These are phyloP conservation scores for Drymodes brunneopygia DNA, from an alignment of 2,113 vertebrate species.

Conservation along the genomic window DNA sequence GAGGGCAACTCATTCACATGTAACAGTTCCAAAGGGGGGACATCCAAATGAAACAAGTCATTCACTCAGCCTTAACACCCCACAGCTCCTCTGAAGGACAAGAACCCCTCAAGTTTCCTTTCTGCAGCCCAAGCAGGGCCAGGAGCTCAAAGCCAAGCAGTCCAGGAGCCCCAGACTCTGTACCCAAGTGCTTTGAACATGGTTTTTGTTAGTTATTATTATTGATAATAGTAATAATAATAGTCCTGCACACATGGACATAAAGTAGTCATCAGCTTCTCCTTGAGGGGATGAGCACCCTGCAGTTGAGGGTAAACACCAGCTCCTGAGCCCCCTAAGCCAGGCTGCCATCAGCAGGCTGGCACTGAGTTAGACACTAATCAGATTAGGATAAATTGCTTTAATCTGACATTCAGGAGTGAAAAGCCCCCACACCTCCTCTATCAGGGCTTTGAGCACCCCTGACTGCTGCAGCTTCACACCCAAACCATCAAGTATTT, in stretches of 20 bases:
- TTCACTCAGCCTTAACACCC: not conserved
- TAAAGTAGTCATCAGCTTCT: not conserved
- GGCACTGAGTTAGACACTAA: conserved; percentile 63
- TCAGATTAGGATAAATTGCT: conserved; percentile 69
- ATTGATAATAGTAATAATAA: not conserved
- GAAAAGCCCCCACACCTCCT: not conserved
- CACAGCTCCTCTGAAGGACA: not conserved
- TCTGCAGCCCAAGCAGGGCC: not conserved
- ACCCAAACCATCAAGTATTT: not conserved
- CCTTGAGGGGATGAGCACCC: not conserved
- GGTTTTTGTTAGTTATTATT: not conserved
- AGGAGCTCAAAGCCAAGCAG: not conserved
- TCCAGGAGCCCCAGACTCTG: not conserved
- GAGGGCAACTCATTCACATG: not conserved
- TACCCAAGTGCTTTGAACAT: not conserved
- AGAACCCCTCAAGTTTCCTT: not conserved
- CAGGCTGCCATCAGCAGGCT: conserved; percentile 9
- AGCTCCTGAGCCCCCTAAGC: not conserved
- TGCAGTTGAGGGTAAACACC: not conserved
- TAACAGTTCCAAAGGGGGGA: not conserved
- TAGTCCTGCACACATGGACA: not conserved
- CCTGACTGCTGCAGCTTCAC: not conserved
- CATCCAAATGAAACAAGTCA: not conserved
- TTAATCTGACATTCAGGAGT: conserved; percentile 58
- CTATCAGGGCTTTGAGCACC: not conserved